Conservation (phyloP, 2,888 invertebrate species). For the Habrosyne pyritoides region DNA sequence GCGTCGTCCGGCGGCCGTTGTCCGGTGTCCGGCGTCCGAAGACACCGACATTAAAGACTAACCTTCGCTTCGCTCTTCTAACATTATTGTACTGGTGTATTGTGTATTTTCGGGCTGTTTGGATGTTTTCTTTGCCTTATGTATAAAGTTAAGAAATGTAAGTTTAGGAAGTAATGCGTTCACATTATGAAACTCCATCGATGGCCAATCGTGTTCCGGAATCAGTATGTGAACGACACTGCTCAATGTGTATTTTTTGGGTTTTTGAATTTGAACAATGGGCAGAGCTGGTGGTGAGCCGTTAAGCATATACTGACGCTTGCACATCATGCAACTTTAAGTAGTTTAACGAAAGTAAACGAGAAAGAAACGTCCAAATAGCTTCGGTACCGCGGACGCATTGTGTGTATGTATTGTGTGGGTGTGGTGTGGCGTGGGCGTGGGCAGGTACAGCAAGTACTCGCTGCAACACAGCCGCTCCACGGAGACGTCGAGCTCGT, state of each 20-base stretch:
- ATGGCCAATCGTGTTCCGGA: no score
- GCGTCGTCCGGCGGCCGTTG: no score
- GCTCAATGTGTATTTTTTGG: no score
- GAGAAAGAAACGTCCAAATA: background rate
- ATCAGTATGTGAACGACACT: no score
- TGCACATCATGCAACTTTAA: background rate
- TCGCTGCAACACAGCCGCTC: slow-evolving; percentile 79
- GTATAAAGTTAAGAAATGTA: no score
- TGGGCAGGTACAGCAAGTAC: slow-evolving; percentile 72
- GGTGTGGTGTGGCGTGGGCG: slow-evolving; percentile 13
- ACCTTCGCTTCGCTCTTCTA: slow-evolving; percentile 21
- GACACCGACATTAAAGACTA: slow-evolving; percentile 16
- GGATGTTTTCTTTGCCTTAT: background rate
- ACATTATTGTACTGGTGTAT: slow-evolving; percentile 7
- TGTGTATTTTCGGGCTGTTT: background rate
- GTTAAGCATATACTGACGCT: no score
- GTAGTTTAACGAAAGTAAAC: background rate
- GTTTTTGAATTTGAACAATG: no score
- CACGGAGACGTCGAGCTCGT: slow-evolving; percentile 66
- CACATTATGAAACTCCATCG: no score
- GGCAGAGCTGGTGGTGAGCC: no score
- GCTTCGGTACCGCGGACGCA: slow-evolving; percentile 2
- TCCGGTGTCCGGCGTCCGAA: no score
- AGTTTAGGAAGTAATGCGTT: no score
- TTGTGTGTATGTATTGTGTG: slow-evolving; percentile 10